Conservation (phyloP, 1,140 invertebrate species). For the Helicorthomorpha holstii region DNA sequence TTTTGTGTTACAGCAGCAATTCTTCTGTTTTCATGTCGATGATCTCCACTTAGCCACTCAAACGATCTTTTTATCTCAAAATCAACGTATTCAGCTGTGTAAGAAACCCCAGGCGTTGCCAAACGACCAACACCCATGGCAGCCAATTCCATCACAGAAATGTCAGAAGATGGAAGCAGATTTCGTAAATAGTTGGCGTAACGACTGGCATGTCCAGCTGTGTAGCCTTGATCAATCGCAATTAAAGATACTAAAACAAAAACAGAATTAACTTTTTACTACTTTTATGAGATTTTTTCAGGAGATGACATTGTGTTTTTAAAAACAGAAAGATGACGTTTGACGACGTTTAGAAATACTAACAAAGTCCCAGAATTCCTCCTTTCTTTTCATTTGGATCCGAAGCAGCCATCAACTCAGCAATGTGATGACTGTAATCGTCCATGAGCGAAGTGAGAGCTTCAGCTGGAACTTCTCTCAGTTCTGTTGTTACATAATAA, state of each 20-base stretch:
- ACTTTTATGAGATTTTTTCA: background rate
- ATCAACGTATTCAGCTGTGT: conserved; percentile 86
- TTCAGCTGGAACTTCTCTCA: conserved; percentile 78
- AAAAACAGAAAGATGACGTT: background rate
- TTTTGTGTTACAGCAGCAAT: conserved; percentile 55
- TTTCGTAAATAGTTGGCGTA: conserved; percentile 88
- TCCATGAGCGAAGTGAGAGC: conserved; percentile 80
- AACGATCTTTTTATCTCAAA: conserved; percentile 90
- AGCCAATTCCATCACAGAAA: conserved; percentile 86
- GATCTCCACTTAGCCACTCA: conserved; percentile 78
- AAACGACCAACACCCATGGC: conserved; percentile 83
- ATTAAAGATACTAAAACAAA: conserved; percentile 62
- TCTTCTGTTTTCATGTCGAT: conserved; percentile 70
- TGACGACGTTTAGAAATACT: background rate
- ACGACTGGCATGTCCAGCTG: conserved; percentile 68
- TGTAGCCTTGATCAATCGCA: conserved; percentile 79
- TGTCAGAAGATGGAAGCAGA: conserved; percentile 72
- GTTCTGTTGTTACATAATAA: conserved; percentile 73
- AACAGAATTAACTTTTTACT: conserved; percentile 3
- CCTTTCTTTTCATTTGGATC: conserved; percentile 91
- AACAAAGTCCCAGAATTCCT: conserved; percentile 81
- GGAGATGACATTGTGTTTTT: background rate
- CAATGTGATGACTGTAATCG: conserved; percentile 88
- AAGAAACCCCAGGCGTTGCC: conserved; percentile 76
- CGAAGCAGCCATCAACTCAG: conserved; percentile 82